Percentiles rank a stretch among this genome's conserved stretches.
These are phyloP conservation scores for Bufotes viridis DNA, from an alignment of 2,797 vertebrate species.

Conservation along the genomic window DNA sequence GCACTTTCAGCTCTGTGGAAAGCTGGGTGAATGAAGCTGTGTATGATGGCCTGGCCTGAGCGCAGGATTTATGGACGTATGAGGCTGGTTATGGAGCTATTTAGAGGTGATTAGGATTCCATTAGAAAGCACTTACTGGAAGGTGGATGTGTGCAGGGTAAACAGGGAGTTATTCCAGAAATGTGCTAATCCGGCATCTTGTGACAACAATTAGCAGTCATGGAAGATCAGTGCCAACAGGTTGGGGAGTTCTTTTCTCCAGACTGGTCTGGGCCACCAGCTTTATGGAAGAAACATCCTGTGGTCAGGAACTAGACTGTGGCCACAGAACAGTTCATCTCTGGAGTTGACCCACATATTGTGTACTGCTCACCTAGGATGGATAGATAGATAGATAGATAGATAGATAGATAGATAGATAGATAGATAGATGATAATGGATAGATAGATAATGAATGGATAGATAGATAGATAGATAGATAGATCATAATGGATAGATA, in stretches of 20 bases:
- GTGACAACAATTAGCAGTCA: conserved; percentile 96
- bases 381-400: not conserved
- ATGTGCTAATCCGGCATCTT: conserved; percentile 99
- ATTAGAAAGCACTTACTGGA: conserved; percentile 98
- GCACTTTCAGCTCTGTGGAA: not conserved
- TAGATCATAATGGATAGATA: not conserved
- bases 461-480: not conserved
- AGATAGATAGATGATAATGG: not conserved
- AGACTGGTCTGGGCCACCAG: not conserved
- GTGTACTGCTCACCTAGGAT: not conserved
- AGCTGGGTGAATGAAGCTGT: conserved; percentile 65
- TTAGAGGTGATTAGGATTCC: conserved; percentile 98
- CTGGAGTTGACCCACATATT: not conserved
- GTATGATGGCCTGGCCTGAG: conserved; percentile 61
- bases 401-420: not conserved
- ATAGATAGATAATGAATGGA: not conserved
- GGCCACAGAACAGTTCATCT: not conserved
- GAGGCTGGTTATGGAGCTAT: conserved; percentile 87
- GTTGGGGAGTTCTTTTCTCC: not conserved
- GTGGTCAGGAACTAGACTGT: not conserved
- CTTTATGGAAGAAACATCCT: not conserved
- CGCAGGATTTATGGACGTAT: conserved; percentile 83
- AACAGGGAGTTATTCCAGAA: conserved; percentile 99
- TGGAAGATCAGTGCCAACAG: conserved; percentile 79
- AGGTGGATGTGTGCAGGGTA: conserved; percentile 84